Base-by-base conservation (phyloP, 2,797 vertebrate species). In the Serranus cabrilla region DNA sequence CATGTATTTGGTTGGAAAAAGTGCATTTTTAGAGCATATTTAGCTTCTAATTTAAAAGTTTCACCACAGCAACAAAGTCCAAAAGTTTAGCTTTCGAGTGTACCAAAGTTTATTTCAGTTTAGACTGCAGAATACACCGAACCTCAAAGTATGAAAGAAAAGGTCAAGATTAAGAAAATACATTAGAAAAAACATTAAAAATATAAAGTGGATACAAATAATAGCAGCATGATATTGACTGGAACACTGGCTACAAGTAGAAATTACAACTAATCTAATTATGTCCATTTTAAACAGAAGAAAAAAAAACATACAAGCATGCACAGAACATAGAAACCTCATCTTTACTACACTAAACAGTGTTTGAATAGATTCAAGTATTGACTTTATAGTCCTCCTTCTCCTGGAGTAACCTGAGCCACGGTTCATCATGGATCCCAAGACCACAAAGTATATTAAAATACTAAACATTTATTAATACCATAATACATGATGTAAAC, bases 381-480 rank as follows among this genome's bases (percentile, higher is more conserved):
- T 9, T 60, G 9, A 34, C 20, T 13, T 54, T 12, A 51, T 3
- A 46, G 43, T 23, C 25, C 6, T 47, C 7, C 54, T n/a, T 5
- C 9, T 49, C 2, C 4, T 51, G 8, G 25, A 45, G 7, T 47
- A 47, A 69, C 23, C 8, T 51, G 31, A 34, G 34, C 16, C 1
- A 51, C 2, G 40, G 14, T 1, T 66, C 4, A 52, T 42, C 16
- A 25, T 11, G 5, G 23, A 78, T 18, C 18, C 79, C 64, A 67
- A 23, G 18, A 73, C 13, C 6, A 54, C 8, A 68, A 64, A 52
- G 23, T 14, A 25, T 13, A 0, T 16, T 46, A 67, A 83, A 84
- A 72, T 37, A 63, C 7, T 0, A 40, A 62, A 40, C 9, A 74
- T 85, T 82, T 66, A 74, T 71, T 86, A 13, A 25, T 11, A 71